Percentiles rank a stretch among this genome's conserved stretches.
Evolutionary conservation across 2,888 invertebrate species (phyloP).

Genomic region (Chrysina gloriosa): DNA sequence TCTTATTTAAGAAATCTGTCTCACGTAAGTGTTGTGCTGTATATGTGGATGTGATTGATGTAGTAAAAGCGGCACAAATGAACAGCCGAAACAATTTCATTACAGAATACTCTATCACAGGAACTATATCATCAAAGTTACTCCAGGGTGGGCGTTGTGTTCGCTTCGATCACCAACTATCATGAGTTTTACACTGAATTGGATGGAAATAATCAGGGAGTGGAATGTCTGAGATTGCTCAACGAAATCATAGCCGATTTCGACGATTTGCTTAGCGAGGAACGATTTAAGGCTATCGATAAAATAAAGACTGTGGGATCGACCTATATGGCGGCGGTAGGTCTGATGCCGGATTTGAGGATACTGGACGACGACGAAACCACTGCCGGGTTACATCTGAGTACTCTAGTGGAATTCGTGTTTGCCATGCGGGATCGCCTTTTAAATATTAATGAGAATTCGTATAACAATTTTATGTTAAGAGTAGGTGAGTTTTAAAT

Average conservation of each 20-base stretch:
- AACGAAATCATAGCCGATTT: constrained; percentile 96
- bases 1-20: constrained; percentile 15
- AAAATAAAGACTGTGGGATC: constrained; percentile 95
- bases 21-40: constrained; percentile 38
- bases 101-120: constrained; percentile 75
- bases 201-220: constrained; percentile 91
- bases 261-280: constrained; percentile 90
- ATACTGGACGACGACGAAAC: constrained; percentile 76
- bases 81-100: constrained; percentile 49
- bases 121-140: constrained; percentile 95
- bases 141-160: constrained; percentile 89
- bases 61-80: constrained; percentile 43
- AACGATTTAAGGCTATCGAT: constrained; percentile 87
- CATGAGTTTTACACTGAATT: constrained; percentile 94
- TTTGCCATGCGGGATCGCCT: constrained; percentile 89
- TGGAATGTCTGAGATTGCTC: constrained; percentile 87
- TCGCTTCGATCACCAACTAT: constrained; percentile 93
- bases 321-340: constrained; percentile 94
- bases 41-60: constrained; percentile 36
- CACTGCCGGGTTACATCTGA: constrained; percentile 76
- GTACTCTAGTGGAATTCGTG: constrained; percentile 88
- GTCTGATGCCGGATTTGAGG: constrained; percentile 84
- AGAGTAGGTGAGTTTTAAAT: constrained; percentile 78
- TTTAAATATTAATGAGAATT: constrained; percentile 90
- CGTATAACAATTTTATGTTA: constrained; percentile 91